These are phyloP conservation scores for Eudyptes chrysolophus DNA, from an alignment of 2,113 vertebrate genomes.

Conservation along the genomic window DNA sequence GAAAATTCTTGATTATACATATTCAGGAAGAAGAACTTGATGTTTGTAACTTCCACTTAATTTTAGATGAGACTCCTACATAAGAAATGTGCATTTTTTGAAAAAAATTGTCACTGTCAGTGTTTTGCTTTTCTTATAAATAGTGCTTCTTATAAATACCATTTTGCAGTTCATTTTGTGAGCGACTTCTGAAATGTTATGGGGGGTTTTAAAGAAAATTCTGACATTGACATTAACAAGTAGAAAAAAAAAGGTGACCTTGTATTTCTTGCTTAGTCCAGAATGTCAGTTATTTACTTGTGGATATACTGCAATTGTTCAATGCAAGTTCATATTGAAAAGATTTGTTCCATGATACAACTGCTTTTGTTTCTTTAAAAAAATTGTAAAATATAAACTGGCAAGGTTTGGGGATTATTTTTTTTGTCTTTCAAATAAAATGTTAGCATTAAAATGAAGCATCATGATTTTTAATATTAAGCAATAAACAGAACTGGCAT, in stretches of 20 bases:
- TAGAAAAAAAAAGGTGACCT: constrained; percentile 19
- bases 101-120: constrained; percentile 33
- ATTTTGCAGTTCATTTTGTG: constrained; percentile 53
- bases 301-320: constrained; percentile 37
- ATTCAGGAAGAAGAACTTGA: background rate
- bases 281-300: constrained; percentile 55
- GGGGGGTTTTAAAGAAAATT: constrained; percentile 19
- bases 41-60: constrained; percentile 48
- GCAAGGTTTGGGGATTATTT: constrained; percentile 44
- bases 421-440: constrained; percentile 77
- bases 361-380: constrained; percentile 44
- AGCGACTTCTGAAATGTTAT: constrained; percentile 52
- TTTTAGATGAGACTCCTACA: constrained; percentile 47
- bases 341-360: constrained; percentile 30
- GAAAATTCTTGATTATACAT: constrained; percentile 26
- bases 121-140: constrained; percentile 62
- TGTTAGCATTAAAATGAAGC: constrained; percentile 58
- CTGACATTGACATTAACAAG: constrained; percentile 41
- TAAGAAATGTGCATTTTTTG: constrained; percentile 49
- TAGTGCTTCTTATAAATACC: constrained; percentile 42
- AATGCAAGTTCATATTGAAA: constrained; percentile 36
- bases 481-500: constrained; percentile 41
- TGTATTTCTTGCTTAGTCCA: constrained; percentile 31
- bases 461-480: constrained; percentile 40
- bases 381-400: constrained; percentile 55